Conservation (phyloP, 2,888 invertebrate species). For the Epirrhoe alternata region DNA sequence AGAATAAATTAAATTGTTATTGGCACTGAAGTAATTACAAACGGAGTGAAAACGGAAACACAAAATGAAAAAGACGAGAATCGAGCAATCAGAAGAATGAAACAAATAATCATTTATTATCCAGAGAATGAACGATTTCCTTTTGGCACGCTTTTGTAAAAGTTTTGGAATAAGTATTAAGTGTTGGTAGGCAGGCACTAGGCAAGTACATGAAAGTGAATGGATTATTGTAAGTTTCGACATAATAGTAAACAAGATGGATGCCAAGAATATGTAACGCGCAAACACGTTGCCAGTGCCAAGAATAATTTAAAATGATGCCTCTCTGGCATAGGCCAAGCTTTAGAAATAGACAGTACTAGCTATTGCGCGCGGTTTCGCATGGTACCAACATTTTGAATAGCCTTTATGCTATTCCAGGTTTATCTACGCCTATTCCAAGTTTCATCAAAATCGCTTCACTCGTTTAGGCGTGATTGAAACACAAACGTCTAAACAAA, state of each 20-base stretch:
- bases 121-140: constrained; percentile 19
- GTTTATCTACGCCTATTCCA: no score
- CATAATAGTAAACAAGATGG: constrained; percentile 56
- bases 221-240: constrained; percentile 51
- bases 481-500: no score
- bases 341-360: constrained; percentile 54
- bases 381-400: no score
- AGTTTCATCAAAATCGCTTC: no score
- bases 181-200: neutral
- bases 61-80: constrained; percentile 14
- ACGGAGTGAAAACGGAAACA: constrained; percentile 8
- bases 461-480: no score
- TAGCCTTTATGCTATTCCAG: no score
- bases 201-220: constrained; percentile 35
- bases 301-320: constrained; percentile 47
- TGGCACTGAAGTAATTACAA: constrained; percentile 13
- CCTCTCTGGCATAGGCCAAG: constrained; percentile 45
- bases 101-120: neutral
- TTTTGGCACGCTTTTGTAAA: constrained; percentile 17
- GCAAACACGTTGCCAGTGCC: constrained; percentile 58
- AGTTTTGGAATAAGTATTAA: constrained; percentile 13
- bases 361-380: no score
- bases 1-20: constrained; percentile 9
- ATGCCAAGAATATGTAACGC: constrained; percentile 58
- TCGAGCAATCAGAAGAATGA: constrained; percentile 2